Base-by-base conservation (phyloP, 2,797 vertebrate genomes). In the Enteromius paludinosus region DNA sequence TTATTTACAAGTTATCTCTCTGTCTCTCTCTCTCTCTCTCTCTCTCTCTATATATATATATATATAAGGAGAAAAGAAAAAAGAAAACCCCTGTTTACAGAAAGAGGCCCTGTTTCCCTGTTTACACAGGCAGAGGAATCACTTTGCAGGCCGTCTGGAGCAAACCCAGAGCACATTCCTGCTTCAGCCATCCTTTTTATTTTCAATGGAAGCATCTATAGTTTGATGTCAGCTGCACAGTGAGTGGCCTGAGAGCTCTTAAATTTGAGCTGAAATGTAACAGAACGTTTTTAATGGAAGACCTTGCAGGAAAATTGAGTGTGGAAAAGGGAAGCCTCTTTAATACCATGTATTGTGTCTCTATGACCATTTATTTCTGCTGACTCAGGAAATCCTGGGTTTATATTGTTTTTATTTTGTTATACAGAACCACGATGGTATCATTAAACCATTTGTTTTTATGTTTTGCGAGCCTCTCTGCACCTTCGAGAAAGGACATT, bases 141-240 rank as follows among this genome's bases (percentile, higher is more conserved):
- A 62, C 81, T 85, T 90, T 54, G 74, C 62, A 76, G 81, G 86
- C 88, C 81, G 89, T 92, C 81, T 94, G 93, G 87, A 92, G 90
- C 80, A 78, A 87, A 86, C 88, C 85, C 88, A 91, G 84, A 79
- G 80, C 86, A 86, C 81, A 90, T 92, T 93, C 89, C 85, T 89
- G 56, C 86, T 89, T 74, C 85, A 90, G 87, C 66, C 59, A 84
- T 68, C 83, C 79, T 87, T 92, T 93, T 92, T 85, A 87, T 92
- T 93, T 89, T 87, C 87, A 89, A 76, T 85, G 62, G 70, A 65
- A 80, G 69, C 35, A 66, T 25, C 70, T 86, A 79, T 88, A 68
- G 77, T 83, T 84, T 82, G 82, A 87, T 85, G 79, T 81, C 45
- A 83, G 84, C 33, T 28, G 20, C 49, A 33, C 75, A 76, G 82